Conservation (phyloP, 2,888 invertebrate species). For the Diarsia brunnea region DNA sequence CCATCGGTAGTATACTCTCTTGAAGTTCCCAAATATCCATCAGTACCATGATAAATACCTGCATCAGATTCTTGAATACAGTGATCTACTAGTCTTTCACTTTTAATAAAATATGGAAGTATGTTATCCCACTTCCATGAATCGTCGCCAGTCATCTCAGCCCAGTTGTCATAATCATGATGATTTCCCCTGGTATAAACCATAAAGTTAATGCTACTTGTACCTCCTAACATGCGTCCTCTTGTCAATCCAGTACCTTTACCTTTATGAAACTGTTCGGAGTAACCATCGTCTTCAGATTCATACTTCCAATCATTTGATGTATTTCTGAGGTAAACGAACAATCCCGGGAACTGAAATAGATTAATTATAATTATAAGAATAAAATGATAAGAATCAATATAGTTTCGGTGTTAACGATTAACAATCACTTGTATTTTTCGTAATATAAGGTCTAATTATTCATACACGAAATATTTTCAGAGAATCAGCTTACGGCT, state of each 20-base stretch:
- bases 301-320: not conserved
- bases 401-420: not conserved
- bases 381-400: not conserved
- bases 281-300: not conserved
- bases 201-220: constrained; percentile 88
- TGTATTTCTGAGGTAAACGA: not conserved
- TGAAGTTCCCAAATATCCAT: constrained; percentile 81
- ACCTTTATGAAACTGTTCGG: not conserved
- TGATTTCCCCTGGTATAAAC: constrained; percentile 76
- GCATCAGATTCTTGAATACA: constrained; percentile 51
- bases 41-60: constrained; percentile 73
- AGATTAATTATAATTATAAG: not conserved
- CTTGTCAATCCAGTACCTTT: not conserved
- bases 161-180: not conserved
- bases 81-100: constrained; percentile 76
- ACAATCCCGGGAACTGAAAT: not conserved
- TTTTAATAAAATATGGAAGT: constrained; percentile 84
- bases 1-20: constrained; percentile 60
- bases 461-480: no score
- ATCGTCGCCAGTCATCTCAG: constrained; percentile 74
- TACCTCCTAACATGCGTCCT: constrained; percentile 86
- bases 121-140: constrained; percentile 88
- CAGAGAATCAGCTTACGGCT: no score
- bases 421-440: not conserved
- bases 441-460: no score